Conservation (phyloP, 2,888 invertebrate genomes). For the Drosophila ustulata region DNA sequence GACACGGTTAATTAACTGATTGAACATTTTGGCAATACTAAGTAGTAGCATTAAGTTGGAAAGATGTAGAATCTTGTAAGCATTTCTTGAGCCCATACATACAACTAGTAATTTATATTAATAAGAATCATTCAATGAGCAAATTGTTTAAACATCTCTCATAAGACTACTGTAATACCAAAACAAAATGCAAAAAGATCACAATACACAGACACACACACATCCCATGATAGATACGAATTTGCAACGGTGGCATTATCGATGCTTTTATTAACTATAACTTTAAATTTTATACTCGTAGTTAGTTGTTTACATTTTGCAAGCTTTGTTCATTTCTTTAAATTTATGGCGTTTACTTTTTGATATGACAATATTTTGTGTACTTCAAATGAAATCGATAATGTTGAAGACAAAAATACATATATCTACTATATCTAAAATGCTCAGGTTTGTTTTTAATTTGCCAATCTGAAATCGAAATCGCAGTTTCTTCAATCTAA, state of each 20-base stretch:
- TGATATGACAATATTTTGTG: conserved; percentile 41
- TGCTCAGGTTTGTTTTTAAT: conserved; percentile 44
- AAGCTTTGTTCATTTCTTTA: conserved; percentile 30
- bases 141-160: conserved; percentile 5
- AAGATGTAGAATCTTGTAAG: conserved; percentile 24
- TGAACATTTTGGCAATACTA: conserved; percentile 34
- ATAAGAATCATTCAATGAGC: conserved; percentile 7
- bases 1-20: conserved; percentile 17
- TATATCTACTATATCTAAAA: conserved; percentile 15
- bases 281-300: conserved; percentile 28
- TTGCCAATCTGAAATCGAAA: conserved; percentile 30
- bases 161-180: conserved; percentile 28
- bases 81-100: conserved; percentile 14
- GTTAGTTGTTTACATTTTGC: conserved; percentile 34
- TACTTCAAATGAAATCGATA: conserved; percentile 12
- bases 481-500: conserved; percentile 3
- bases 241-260: conserved; percentile 27
- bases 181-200: conserved; percentile 1
- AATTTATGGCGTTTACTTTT: conserved; percentile 39
- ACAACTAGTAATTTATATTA: conserved; percentile 21
- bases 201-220: conserved; percentile 1
- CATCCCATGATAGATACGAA: conserved; percentile 22
- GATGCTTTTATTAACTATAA: conserved; percentile 41
- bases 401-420: conserved; percentile 11
- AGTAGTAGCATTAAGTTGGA: conserved; percentile 18